phyloP scores from a whole-genome alignment of 2,113 vertebrate species.

The Crotophaga sulcirostris region DNA sequence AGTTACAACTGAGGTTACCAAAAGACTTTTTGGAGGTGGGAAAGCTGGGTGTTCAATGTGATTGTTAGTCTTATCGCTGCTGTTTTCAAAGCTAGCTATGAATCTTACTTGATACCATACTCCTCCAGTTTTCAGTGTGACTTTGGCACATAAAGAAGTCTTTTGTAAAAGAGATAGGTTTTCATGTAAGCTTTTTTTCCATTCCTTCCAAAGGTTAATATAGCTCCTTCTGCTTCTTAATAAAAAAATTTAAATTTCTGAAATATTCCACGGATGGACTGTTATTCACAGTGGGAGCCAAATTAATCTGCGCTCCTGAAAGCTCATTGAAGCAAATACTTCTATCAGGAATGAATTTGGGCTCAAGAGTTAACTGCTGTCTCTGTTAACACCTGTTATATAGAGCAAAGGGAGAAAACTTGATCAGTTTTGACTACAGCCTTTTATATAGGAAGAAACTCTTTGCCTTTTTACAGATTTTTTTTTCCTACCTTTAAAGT shows the following conservation, averaged over 20 bases:
- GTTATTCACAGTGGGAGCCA: background rate
- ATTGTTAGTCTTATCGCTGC: background rate
- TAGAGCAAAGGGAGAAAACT: background rate
- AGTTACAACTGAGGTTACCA: background rate
- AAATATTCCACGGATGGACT: slow-evolving; percentile 14
- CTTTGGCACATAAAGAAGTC: background rate
- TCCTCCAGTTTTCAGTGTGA: background rate
- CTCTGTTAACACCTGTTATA: slow-evolving; percentile 7
- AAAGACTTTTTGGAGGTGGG: background rate
- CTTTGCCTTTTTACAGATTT: background rate
- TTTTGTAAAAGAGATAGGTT: background rate
- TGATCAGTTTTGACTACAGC: background rate
- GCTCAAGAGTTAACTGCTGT: slow-evolving; percentile 26
- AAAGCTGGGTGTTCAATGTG: background rate
- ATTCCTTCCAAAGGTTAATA: background rate
- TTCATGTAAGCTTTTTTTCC: background rate
- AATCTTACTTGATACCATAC: background rate
- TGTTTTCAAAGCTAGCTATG: background rate
- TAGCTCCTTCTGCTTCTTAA: slow-evolving; percentile 4
- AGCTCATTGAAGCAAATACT: slow-evolving; percentile 6
- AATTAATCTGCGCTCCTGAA: slow-evolving; percentile 18
- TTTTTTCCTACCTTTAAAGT: background rate
- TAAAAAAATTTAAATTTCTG: slow-evolving; percentile 26
- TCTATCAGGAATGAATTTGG: background rate
- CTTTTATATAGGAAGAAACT: background rate